Evolutionary conservation across 2,797 vertebrate genomes (phyloP).

Genomic region (Chelidonichthys spinosus): DNA sequence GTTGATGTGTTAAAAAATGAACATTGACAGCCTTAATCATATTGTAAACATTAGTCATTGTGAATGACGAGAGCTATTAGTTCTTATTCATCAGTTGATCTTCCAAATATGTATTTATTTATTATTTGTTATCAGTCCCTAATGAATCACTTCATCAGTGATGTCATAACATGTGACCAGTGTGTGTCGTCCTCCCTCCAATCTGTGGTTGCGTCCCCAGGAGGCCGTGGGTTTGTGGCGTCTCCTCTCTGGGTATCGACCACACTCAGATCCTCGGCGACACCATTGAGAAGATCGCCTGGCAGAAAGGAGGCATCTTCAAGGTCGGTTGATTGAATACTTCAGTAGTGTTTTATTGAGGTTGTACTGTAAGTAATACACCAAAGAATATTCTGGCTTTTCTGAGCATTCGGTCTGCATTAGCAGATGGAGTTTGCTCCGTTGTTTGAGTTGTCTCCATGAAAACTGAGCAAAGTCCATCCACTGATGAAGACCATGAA

Average conservation of each 20-base stretch:
- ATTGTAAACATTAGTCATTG: no score
- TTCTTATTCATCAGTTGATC: no score
- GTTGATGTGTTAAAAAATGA: no score
- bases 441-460: not conserved
- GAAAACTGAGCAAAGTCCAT: not conserved
- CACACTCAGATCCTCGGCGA: conserved; percentile 95
- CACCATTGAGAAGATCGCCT: conserved; percentile 95
- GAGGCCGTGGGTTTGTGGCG: conserved; percentile 92
- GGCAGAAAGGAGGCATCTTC: conserved; percentile 98
- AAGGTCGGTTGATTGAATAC: conserved; percentile 84
- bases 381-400: not conserved
- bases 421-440: not conserved
- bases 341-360: not conserved
- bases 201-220: conserved; percentile 71
- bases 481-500: not conserved
- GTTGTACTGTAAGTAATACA: not conserved
- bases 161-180: no score
- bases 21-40: no score
- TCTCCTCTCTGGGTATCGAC: conserved; percentile 94
- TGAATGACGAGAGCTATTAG: no score
- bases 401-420: not conserved
- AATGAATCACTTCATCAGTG: not conserved
- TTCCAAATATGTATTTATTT: no score
- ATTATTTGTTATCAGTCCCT: not conserved
- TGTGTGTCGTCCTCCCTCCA: not conserved